Evolutionary conservation across 2,113 vertebrate species (phyloP).

Genomic region (Psilopsiagon aurifrons): DNA sequence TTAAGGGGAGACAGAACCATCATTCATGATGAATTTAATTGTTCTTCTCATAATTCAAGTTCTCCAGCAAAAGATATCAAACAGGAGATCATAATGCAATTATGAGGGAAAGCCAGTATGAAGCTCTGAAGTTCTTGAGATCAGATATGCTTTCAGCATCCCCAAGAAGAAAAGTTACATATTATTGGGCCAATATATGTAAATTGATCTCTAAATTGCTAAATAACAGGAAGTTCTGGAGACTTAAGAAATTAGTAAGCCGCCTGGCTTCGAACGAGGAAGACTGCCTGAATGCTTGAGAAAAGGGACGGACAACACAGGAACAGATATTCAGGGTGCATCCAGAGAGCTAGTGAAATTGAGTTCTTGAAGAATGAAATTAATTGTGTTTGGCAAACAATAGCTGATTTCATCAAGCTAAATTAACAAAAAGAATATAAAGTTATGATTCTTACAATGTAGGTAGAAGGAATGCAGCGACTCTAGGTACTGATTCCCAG

Average conservation of each 20-base stretch:
- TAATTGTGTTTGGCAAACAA: background rate
- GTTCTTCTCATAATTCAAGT: background rate
- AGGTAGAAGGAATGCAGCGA: background rate
- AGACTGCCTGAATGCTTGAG: background rate
- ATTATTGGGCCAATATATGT: background rate
- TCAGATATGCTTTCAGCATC: background rate
- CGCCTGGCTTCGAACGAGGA: background rate
- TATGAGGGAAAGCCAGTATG: background rate
- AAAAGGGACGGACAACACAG: constrained; percentile 7
- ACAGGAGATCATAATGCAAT: background rate
- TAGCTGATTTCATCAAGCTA: background rate
- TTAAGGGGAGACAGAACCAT: background rate
- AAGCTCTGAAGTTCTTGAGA: background rate
- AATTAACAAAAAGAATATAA: background rate
- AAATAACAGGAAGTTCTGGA: background rate
- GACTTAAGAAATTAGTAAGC: background rate
- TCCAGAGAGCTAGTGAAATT: constrained; percentile 48
- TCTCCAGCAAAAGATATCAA: background rate
- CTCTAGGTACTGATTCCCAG: background rate
- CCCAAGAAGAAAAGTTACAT: background rate
- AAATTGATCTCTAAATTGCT: background rate
- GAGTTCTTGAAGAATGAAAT: background rate
- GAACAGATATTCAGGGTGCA: constrained; percentile 47
- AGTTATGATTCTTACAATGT: background rate
- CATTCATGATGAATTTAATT: background rate